Evolutionary conservation across 1,140 invertebrate species (phyloP).

Genomic region (Dufourea novaeangliae): DNA sequence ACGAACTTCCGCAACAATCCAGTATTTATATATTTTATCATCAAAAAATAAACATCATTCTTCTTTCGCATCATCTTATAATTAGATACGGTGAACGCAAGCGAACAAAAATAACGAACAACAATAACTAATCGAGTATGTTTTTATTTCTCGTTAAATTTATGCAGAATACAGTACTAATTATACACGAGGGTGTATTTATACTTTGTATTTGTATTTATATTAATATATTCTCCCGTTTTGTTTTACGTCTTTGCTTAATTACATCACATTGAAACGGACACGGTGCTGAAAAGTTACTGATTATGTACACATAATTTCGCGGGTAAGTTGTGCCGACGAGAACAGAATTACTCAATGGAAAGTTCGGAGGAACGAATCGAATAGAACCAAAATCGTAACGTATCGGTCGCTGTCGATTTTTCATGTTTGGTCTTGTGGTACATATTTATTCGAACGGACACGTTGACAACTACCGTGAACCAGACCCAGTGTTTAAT

Average conservation of each 20-base stretch:
- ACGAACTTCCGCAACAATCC: too few species aligned
- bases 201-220: slow-evolving; percentile 53
- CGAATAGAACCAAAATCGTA: neutral
- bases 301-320: slow-evolving; percentile 68
- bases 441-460: slow-evolving; percentile 39
- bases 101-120: neutral
- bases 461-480: neutral
- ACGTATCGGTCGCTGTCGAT: slow-evolving; percentile 56
- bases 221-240: slow-evolving; percentile 63
- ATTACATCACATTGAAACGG: slow-evolving; percentile 72
- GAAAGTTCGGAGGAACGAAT: neutral
- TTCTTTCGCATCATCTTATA: too few species aligned
- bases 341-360: slow-evolving; percentile 51
- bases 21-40: too few species aligned
- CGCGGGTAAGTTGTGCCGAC: slow-evolving; percentile 65
- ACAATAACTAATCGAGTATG: slow-evolving; percentile 63
- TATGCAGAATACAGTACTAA: slow-evolving; percentile 66
- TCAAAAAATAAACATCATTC: too few species aligned
- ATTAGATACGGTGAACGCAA: too few species aligned
- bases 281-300: slow-evolving; percentile 66
- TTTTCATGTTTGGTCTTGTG: slow-evolving; percentile 11
- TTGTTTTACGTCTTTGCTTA: slow-evolving; percentile 58
- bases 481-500: slow-evolving; percentile 25
- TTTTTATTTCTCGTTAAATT: slow-evolving; percentile 66
- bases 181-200: slow-evolving; percentile 63